Percentiles rank a stretch among this genome's conserved stretches.
These are phyloP conservation scores for Crossaster papposus DNA, from an alignment of 53 echinoderm and acorn worm genomes.

Conservation along the genomic window DNA sequence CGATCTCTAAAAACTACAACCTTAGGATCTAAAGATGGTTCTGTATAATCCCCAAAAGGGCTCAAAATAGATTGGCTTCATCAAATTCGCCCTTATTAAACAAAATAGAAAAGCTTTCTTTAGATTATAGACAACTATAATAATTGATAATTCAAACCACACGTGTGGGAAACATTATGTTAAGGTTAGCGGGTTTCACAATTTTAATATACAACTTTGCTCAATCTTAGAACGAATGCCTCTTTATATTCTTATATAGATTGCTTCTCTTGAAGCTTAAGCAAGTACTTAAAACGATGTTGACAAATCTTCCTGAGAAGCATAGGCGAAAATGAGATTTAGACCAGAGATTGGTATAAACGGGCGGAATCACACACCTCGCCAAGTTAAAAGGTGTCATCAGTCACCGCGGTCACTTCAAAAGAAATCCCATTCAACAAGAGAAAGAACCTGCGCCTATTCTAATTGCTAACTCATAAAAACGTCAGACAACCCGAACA, in stretches of 20 bases:
- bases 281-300: background rate
- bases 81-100: background rate
- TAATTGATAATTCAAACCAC: too few species aligned
- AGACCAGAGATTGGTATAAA: background rate
- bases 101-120: background rate
- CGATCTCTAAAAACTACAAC: conserved; percentile 22
- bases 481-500: conserved; percentile 2
- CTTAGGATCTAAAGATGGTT: background rate
- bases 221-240: too few species aligned
- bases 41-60: background rate
- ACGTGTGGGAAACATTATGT: too few species aligned
- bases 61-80: background rate
- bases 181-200: too few species aligned
- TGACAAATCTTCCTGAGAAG: background rate
- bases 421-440: background rate
- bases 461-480: conserved; percentile 36
- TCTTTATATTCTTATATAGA: too few species aligned
- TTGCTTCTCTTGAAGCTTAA: background rate
- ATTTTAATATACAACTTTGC: too few species aligned
- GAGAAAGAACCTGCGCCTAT: background rate
- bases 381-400: conserved; percentile 43
- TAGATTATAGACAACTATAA: too few species aligned
- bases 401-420: conserved; percentile 13
- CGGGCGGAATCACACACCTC: conserved; percentile 6
- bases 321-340: background rate